A percentile compares a stretch with the other conserved stretches of the same genome.
Conservation (phyloP, 2,113 vertebrate genomes). For the Spheniscus mendiculus region DNA sequence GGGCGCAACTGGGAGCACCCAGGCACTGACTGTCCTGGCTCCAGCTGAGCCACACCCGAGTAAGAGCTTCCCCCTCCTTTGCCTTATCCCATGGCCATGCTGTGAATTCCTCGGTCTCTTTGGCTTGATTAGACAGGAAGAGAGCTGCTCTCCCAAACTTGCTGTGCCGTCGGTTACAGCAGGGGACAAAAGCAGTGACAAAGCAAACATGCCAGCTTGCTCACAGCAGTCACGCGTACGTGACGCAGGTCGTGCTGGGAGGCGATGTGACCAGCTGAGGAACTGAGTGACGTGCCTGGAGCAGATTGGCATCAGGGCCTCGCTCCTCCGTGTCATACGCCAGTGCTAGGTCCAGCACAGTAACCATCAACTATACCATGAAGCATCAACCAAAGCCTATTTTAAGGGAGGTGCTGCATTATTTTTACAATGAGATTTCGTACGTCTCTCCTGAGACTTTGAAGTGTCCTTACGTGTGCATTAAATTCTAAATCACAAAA, state of each 20-base stretch:
- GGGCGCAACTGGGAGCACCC: background rate
- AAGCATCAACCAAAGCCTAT: background rate
- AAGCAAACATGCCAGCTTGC: background rate
- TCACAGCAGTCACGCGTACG: background rate
- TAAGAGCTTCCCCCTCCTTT: too few relatives aligned
- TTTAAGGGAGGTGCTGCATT: background rate
- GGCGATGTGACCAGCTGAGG: background rate
- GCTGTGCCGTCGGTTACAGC: fast-evolving
- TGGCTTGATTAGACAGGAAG: background rate
- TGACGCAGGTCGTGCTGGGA: background rate
- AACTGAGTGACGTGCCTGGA: fast-evolving
- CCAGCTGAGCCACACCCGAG: background rate
- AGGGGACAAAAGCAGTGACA: background rate
- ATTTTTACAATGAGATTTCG: too few relatives aligned
- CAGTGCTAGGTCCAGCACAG: fast-evolving
- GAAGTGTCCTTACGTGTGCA: fast-evolving
- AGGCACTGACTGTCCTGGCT: too few relatives aligned
- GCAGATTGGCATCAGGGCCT: background rate
- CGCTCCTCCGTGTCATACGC: fast-evolving
- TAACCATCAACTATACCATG: fast-evolving
- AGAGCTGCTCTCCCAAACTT: background rate
- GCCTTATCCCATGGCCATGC: background rate
- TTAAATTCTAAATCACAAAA: background rate
- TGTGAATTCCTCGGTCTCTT: background rate
- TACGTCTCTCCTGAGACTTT: background rate